phyloP scores from a whole-genome alignment of 2,797 vertebrate genomes.

The Chloroceryle inda region DNA sequence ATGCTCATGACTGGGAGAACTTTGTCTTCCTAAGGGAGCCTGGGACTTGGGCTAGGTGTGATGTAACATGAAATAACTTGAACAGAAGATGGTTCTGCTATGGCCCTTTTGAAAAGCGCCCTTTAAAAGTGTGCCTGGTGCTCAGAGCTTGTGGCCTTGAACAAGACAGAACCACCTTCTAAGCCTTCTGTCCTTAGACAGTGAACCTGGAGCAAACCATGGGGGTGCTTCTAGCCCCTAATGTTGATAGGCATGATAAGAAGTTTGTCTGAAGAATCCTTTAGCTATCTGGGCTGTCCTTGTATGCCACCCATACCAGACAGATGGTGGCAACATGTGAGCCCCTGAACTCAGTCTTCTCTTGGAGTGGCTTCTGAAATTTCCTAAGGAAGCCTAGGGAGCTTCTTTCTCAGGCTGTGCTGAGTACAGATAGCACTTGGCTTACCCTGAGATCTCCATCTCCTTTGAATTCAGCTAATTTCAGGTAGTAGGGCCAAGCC shows the following conservation, averaged over 20 bases:
- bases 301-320: fast-evolving
- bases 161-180: background rate
- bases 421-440: background rate
- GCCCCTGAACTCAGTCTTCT: background rate
- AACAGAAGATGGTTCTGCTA: background rate
- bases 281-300: background rate
- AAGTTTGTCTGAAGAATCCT: background rate
- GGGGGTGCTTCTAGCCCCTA: background rate
- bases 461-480: background rate
- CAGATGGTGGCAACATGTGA: fast-evolving
- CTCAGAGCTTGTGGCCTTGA: background rate
- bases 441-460: background rate
- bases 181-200: background rate
- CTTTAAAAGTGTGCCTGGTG: background rate
- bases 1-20: background rate
- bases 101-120: background rate
- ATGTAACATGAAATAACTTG: background rate
- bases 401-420: background rate
- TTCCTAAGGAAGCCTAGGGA: background rate
- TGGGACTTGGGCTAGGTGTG: background rate
- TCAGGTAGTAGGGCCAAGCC: background rate
- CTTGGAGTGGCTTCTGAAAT: background rate
- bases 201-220: background rate
- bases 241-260: background rate
- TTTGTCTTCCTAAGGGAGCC: background rate